Evolutionary conservation across 2,113 vertebrate genomes (phyloP), one percentile per base, ranked within the genome.

Genomic region (Apus apus): DNA sequence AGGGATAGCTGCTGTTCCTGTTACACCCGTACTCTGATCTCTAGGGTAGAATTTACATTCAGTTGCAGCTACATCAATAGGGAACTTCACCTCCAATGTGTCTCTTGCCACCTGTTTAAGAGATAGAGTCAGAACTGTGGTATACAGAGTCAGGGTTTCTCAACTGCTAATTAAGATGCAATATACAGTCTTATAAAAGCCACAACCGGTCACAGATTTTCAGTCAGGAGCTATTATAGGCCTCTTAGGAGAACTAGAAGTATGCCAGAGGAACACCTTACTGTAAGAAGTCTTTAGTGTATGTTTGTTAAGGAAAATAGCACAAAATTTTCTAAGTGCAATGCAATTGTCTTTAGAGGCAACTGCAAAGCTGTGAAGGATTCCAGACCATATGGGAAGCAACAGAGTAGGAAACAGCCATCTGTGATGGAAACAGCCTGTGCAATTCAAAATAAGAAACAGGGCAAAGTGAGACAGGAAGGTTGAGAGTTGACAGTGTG

Each of bases 371-470:
- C 71, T 83, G 15, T 90, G 80, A 71, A 91, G 50, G 38, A 65
- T 86, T 94, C 62, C 91, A 90, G 76, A 79, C 56, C 93, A 79
- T 87, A 68, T 89, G 88, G 92, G 50, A 84, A 87, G 72, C 38
- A 81, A 81, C 75, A 71, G 65, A 74, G 32, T 78, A 88, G 78
- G 83, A 85, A 91, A 75, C 40, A 81, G 32, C 79, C 87, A 80
- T 89, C 90, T 87, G 78, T 8, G 9, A 43, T 79, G 68, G 85
- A 74, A 96, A 80, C 54, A 78, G 83, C 32, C 66, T 87, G n/a
- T 60, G 51, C 40, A 45, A 80, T 46, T 90, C 27, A 61, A 73
- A 94, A 60, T 70, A 73, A 80, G 72, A 85, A 81, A 54, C 0
- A 85, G 90, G 58, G 27, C 70, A 75, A 34, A 85, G 54, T 46